phyloP scores from a whole-genome alignment of 1,140 invertebrate species.

The Kradibia gibbosae region DNA sequence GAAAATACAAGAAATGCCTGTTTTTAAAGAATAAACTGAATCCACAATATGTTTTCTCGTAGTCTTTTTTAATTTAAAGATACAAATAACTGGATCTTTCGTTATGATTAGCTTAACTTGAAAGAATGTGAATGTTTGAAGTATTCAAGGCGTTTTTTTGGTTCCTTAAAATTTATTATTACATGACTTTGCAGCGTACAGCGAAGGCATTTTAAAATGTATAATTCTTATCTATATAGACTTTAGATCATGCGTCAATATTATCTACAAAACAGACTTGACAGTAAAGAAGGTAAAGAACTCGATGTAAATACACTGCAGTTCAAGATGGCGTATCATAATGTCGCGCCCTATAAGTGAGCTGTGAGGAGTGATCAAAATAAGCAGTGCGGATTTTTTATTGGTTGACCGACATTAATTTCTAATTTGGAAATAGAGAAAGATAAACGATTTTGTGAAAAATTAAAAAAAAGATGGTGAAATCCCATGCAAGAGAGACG shows the following conservation, averaged over 20 bases:
- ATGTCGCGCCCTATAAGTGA: background rate
- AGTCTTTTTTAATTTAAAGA: background rate
- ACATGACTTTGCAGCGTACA: background rate
- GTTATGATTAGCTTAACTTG: background rate
- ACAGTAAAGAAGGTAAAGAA: background rate
- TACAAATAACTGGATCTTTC: background rate
- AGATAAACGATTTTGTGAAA: background rate
- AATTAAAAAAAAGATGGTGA: background rate
- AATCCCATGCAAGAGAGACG: background rate
- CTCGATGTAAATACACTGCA: conserved; percentile 14
- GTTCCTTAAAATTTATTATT: background rate
- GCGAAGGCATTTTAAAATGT: background rate
- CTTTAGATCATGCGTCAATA: conserved; percentile 10
- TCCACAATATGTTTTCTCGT: too few species aligned
- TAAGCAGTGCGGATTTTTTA: conserved; percentile 4
- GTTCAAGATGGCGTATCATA: conserved; percentile 21
- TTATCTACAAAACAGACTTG: background rate
- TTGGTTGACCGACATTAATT: background rate
- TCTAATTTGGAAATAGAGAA: background rate
- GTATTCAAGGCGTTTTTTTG: background rate
- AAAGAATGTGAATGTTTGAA: background rate
- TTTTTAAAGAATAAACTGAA: too few species aligned
- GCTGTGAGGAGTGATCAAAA: background rate
- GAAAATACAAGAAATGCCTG: too few species aligned
- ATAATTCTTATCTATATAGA: background rate